Evolutionary conservation across 2,797 vertebrate species (phyloP), one percentile per base, ranked within the genome.

Genomic region (Thunnus albacares): DNA sequence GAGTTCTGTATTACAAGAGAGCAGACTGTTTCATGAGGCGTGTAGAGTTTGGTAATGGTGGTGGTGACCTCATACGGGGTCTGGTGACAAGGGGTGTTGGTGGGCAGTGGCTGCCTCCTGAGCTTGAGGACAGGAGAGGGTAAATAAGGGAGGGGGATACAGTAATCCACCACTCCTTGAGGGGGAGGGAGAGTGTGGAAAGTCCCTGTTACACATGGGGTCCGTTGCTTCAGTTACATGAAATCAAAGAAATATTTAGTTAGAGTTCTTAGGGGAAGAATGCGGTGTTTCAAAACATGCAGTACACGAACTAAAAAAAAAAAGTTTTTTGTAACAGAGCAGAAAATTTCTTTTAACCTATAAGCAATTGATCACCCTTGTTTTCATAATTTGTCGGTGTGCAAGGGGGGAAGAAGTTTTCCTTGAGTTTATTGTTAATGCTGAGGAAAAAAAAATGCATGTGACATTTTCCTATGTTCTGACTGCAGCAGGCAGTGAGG

Each of bases 161-260:
- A 86, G 86, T 72, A 72, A 83, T 75, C 77, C 66, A 77, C 28
- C 52, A 59, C 77, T 82, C 79, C 59, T 38, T 52, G 63, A 81
- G 75, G 83, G 75, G 81, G 80, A 75, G 81, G 81, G 83, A 77
- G 71, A 83, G 61, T n/a, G 58, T 93, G 94, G 94, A 95, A 95
- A 93, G 89, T 94, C 93, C 92, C 92, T 83, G 82, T 80, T 90
- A 95, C 89, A 95, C 87, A 93, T 89, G 86, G 84, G 91, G 88
- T 91, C 87, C 80, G 90, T 93, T 94, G 87, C 89, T 86, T 90
- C 67, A 84, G 73, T 79, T 63, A 86, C 87, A 93, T 90, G 87
- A 95, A 94, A 93, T 89, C 79, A 86, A 92, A 88, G 74, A 89
- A 90, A 90, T 90, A 90, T 90, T 91, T 86, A 80, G 77, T 81